These are phyloP conservation scores for Indicator maculatus DNA, from an alignment of 2,113 vertebrate species.

Conservation along the genomic window DNA sequence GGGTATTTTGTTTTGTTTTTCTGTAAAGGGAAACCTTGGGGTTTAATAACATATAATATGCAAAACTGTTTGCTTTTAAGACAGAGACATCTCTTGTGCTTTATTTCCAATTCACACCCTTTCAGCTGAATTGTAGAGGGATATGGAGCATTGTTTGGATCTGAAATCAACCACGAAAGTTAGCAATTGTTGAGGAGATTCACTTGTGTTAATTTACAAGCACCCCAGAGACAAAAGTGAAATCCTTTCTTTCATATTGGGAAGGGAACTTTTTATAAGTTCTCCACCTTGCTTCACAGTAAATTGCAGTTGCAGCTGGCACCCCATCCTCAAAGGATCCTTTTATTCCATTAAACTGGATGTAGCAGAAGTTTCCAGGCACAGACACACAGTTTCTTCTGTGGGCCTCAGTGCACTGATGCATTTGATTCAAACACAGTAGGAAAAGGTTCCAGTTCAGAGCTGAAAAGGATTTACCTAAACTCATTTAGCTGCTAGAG, in stretches of 20 bases:
- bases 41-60: neutral
- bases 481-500: conserved; percentile 30
- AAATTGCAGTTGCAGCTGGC: neutral
- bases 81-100: neutral
- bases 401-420: conserved; percentile 33
- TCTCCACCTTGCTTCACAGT: neutral
- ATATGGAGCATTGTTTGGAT: neutral
- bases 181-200: neutral
- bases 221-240: neutral
- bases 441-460: conserved; percentile 35
- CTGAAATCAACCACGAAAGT: neutral
- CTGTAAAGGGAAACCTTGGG: neutral
- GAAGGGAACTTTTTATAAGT: neutral
- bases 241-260: neutral
- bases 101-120: neutral
- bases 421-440: conserved; percentile 61
- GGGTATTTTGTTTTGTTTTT: accelerated
- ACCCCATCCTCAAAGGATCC: neutral
- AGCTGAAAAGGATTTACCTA: conserved; percentile 44
- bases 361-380: conserved; percentile 18
- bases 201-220: neutral
- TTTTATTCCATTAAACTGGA: conserved; percentile 1
- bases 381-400: neutral
- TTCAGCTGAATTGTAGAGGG: neutral
- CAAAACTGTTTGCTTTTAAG: neutral